These are phyloP conservation scores for Diglossa cyanea DNA, from an alignment of 2,797 vertebrate species.

Conservation along the genomic window DNA sequence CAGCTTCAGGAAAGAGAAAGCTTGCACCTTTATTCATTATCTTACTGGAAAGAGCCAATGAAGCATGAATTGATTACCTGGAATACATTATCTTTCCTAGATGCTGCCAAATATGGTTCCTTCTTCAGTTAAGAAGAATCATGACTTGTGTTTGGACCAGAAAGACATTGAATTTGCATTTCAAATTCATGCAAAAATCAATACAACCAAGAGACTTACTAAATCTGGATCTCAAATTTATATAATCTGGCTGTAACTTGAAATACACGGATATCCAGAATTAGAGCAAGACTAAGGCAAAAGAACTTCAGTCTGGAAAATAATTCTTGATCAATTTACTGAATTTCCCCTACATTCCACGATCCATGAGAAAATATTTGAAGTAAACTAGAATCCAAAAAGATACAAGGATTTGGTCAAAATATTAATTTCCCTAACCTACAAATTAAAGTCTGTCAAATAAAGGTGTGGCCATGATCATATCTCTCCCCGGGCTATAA, in stretches of 20 bases:
- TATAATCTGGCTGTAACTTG: background rate
- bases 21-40: slow-evolving; percentile 55
- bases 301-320: background rate
- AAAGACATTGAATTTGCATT: slow-evolving; percentile 8
- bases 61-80: slow-evolving; percentile 64
- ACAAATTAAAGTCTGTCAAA: background rate
- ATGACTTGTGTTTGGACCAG: slow-evolving; percentile 37
- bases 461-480: background rate
- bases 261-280: background rate
- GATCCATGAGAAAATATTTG: background rate
- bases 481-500: background rate
- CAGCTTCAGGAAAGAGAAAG: slow-evolving; percentile 40
- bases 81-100: slow-evolving; percentile 47
- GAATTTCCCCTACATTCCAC: background rate
- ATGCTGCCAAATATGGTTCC: slow-evolving; percentile 22
- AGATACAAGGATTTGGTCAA: background rate
- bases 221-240: background rate
- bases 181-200: slow-evolving; percentile 43
- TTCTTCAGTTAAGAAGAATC: slow-evolving; percentile 46
- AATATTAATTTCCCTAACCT: background rate
- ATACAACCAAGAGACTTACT: background rate
- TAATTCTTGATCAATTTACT: background rate
- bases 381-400: background rate
- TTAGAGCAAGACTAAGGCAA: background rate
- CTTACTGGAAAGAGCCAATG: slow-evolving; percentile 35